Percentiles rank a stretch among this genome's conserved stretches.
phyloP scores from a whole-genome alignment of 2,888 invertebrate genomes.

The Ectropis crepuscularia region DNA sequence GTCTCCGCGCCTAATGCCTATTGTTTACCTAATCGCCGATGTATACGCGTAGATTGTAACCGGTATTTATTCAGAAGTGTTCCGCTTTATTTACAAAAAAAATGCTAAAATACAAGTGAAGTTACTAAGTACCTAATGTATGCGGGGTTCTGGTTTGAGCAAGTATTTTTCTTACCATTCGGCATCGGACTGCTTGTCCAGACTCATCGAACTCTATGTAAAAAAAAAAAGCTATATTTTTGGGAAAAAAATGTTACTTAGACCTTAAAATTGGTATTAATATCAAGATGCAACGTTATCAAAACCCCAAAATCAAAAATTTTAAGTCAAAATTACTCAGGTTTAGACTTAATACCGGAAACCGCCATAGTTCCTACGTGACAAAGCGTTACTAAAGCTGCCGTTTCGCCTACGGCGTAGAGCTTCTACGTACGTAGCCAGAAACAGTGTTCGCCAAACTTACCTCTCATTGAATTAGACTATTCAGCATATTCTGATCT shows the following conservation, averaged over 20 bases:
- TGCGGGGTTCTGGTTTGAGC: too few species aligned
- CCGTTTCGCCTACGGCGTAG: slow-evolving; percentile 50
- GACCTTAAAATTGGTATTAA: too few species aligned
- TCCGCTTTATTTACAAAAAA: background rate
- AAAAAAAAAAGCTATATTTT: too few species aligned
- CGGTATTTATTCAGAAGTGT: slow-evolving; percentile 1
- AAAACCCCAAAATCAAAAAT: too few species aligned
- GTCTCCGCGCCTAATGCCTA: slow-evolving; percentile 46
- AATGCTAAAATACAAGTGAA: too few species aligned
- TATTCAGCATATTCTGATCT: background rate
- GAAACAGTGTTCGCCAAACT: slow-evolving; percentile 34
- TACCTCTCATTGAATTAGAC: slow-evolving; percentile 21
- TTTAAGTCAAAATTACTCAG: too few species aligned
- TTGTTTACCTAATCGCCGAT: slow-evolving; percentile 30
- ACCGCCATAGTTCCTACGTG: slow-evolving; percentile 13
- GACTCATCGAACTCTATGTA: too few species aligned
- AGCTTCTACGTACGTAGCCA: slow-evolving; percentile 60
- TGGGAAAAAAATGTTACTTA: too few species aligned
- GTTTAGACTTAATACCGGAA: background rate
- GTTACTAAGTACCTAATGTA: too few species aligned
- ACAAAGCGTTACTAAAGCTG: slow-evolving; percentile 28
- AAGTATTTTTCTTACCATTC: too few species aligned
- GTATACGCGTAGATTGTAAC: slow-evolving; percentile 8
- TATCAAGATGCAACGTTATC: too few species aligned
- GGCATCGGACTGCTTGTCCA: too few species aligned